phyloP scores from a whole-genome alignment of 2,113 vertebrate genomes.

The Haplochromis vanheusdeni region DNA sequence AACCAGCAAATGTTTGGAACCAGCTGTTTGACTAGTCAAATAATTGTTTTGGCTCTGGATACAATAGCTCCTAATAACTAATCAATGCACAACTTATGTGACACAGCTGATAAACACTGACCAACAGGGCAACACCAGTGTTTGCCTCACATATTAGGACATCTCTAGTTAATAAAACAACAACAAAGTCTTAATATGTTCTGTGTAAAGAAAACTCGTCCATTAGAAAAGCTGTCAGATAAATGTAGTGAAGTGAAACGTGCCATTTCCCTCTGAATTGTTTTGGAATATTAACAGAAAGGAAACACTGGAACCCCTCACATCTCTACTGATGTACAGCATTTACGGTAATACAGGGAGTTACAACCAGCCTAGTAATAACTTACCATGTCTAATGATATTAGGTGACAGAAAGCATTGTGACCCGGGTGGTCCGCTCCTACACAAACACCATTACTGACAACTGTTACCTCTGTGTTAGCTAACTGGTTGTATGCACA shows the following conservation, averaged over 20 bases:
- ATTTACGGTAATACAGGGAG: neutral
- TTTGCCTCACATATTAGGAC: neutral
- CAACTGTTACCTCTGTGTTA: neutral
- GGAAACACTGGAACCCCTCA: neutral
- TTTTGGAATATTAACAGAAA: neutral
- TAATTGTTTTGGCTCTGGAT: neutral
- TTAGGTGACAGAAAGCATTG: neutral
- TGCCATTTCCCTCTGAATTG: neutral
- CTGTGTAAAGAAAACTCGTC: neutral
- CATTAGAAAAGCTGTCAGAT: neutral
- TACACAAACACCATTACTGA: neutral
- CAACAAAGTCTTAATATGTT: neutral
- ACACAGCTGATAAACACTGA: neutral
- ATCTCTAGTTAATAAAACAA: neutral
- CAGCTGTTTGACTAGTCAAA: neutral
- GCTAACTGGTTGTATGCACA: neutral
- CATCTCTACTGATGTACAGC: neutral
- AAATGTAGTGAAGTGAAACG: neutral
- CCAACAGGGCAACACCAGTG: neutral
- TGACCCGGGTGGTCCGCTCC: neutral
- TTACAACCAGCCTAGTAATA: neutral
- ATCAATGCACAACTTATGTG: neutral
- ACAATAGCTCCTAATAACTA: neutral
- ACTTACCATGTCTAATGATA: neutral
- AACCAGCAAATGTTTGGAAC: neutral